Percentiles rank a stretch among this genome's conserved stretches.
Evolutionary conservation across 2,113 vertebrate species (phyloP).

Genomic region (Lucifuga dentata): DNA sequence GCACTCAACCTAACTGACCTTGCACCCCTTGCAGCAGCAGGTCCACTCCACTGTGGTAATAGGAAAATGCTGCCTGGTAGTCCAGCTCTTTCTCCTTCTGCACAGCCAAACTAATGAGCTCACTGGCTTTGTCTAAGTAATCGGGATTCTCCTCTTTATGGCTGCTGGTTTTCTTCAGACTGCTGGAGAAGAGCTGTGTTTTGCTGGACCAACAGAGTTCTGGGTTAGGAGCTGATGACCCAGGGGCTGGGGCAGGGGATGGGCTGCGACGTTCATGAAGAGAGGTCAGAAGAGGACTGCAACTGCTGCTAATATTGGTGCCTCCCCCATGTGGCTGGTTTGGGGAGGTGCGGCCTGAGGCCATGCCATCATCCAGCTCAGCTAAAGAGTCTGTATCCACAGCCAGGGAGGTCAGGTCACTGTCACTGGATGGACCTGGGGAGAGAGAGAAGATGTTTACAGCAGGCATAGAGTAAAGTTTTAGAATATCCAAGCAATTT

Average conservation of each 20-base stretch:
- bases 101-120: constrained; percentile 91
- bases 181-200: constrained; percentile 82
- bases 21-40: constrained; percentile 96
- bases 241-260: constrained; percentile 59
- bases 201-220: constrained; percentile 84
- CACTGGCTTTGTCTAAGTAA: constrained; percentile 92
- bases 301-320: constrained; percentile 69
- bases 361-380: constrained; percentile 96
- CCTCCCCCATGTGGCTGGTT: constrained; percentile 82
- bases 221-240: constrained; percentile 78
- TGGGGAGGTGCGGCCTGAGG: constrained; percentile 93
- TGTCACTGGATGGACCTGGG: constrained; percentile 91
- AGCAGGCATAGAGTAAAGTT: too few species aligned
- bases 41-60: constrained; percentile 93
- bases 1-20: constrained; percentile 81
- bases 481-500: too few species aligned
- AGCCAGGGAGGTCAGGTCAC: constrained; percentile 89
- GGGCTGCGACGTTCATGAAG: constrained; percentile 54
- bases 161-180: constrained; percentile 77
- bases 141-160: constrained; percentile 82
- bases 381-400: constrained; percentile 91
- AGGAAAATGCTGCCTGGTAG: constrained; percentile 90
- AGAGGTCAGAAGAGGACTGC: constrained; percentile 73
- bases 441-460: background rate
- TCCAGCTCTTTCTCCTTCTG: constrained; percentile 93